Conservation (phyloP, 2,797 vertebrate species). For the Acrossocheilus fasciatus region DNA sequence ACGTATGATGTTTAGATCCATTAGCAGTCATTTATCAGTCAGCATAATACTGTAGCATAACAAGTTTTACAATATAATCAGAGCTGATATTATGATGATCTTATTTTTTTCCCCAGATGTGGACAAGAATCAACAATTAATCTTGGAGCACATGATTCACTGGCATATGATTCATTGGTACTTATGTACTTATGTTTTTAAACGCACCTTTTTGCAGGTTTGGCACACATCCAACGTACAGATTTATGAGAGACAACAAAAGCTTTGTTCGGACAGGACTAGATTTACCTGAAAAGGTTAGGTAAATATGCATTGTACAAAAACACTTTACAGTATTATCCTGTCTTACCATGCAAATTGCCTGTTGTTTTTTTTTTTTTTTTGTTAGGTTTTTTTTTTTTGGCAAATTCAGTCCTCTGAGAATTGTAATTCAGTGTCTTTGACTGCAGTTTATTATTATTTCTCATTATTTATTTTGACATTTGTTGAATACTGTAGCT, state of each 20-base stretch:
- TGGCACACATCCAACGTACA: not conserved
- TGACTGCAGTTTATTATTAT: not conserved
- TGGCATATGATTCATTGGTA: not conserved
- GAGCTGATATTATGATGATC: not conserved
- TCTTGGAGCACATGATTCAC: not conserved
- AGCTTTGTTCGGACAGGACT: not conserved
- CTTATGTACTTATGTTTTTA: not conserved
- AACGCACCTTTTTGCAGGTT: slow-evolving; percentile 3
- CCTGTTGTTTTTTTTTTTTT: too few species aligned
- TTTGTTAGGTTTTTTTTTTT: not conserved
- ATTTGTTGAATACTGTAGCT: slow-evolving; percentile 11
- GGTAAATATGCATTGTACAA: not conserved
- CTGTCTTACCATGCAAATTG: not conserved
- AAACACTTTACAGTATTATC: not conserved
- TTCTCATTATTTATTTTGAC: slow-evolving; percentile 13
- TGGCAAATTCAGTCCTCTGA: not conserved
- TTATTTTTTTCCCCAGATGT: not conserved
- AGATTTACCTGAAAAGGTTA: not conserved
- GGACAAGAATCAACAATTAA: not conserved
- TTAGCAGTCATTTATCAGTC: not conserved
- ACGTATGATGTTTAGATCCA: not conserved
- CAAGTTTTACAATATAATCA: not conserved
- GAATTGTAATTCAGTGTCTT: slow-evolving; percentile 1
- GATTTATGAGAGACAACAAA: slow-evolving; percentile 14
- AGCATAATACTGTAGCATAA: not conserved